Evolutionary conservation across 2,888 invertebrate genomes (phyloP).

Genomic region (Apodemia zela): DNA sequence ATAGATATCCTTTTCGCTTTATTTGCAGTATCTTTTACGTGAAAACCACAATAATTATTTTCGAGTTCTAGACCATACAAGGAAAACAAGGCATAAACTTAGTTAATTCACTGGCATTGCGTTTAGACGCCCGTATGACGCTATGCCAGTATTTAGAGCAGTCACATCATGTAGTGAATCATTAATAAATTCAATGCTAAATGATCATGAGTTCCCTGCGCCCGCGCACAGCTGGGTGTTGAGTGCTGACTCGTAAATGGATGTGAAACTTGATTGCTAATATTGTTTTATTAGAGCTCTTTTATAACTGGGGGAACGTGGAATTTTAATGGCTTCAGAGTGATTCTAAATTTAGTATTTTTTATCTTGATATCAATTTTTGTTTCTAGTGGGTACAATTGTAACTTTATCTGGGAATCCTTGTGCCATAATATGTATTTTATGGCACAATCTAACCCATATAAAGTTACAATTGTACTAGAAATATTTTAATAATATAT

Average conservation of each 20-base stretch:
- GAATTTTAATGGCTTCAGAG: conserved; percentile 12
- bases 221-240: conserved; percentile 11
- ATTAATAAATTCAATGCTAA: conserved; percentile 44
- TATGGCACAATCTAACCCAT: too few relatives aligned
- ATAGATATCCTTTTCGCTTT: too few relatives aligned
- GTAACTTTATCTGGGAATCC: too few relatives aligned
- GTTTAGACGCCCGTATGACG: conserved; percentile 35
- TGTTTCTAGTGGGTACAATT: too few relatives aligned
- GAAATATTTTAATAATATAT: too few relatives aligned
- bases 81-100: too few relatives aligned
- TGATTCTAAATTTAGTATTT: neutral
- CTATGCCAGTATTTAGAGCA: conserved; percentile 40
- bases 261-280: conserved; percentile 12
- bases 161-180: conserved; percentile 42
- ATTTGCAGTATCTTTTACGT: too few relatives aligned
- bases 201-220: conserved; percentile 37
- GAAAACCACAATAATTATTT: too few relatives aligned
- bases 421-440: too few relatives aligned
- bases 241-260: conserved; percentile 13
- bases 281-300: conserved; percentile 12
- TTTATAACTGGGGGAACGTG: conserved; percentile 6
- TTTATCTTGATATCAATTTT: neutral
- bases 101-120: too few relatives aligned
- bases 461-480: too few relatives aligned
- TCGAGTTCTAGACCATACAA: too few relatives aligned